Base-by-base conservation (phyloP, 2,888 invertebrate genomes). In the Ernsta delagoae region DNA sequence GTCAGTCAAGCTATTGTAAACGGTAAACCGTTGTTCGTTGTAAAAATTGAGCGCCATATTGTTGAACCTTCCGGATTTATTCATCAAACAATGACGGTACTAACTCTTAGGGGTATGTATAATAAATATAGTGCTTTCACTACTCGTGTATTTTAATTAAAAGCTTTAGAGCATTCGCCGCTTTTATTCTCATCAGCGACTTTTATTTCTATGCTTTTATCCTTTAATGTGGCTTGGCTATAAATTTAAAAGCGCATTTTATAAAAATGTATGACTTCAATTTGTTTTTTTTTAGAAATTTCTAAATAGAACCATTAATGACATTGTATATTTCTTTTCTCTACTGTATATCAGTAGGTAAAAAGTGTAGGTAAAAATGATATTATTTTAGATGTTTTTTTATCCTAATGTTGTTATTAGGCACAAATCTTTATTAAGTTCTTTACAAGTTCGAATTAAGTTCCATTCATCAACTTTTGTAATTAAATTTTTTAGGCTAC, bases 41-140 rank as follows among this genome's bases (percentile, higher is more conserved):
- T 94, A 70, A 95, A 93, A 77, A 92, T 96, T 59, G 94, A 95
- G 76, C 90, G 95, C 11, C 94, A 92, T 73, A 93, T 95, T 65
- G 89, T 94, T 56, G 94, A 95, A 79, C 90, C 94, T 66, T 90
- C 92, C 69, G 94, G 95, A 63, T 83, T 87, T 66, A 77, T 91
- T 69, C 94, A 95, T 79, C 89, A 92, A 73, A 92, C 94, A 8
- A 81, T 92, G 74, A 95, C 94, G 9, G 86, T 94, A n/a, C 83
- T 96, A 54, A 94, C 94, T 61, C 79, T 93, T 16, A 83, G 88
- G 83, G 95, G 95, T 62, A 61, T 48, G 95, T 62, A 67, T 57
- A 67, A n/a, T n/a, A n/a, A n/a, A n/a, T 16, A 16, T 8, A 61
- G 24, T 56, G 61, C 56, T 56, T 61, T 48, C 65, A 61, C 45